Evolutionary conservation across 1,140 invertebrate genomes (phyloP), one percentile per base, ranked within the genome.

Genomic region (Camponotus floridanus): DNA sequence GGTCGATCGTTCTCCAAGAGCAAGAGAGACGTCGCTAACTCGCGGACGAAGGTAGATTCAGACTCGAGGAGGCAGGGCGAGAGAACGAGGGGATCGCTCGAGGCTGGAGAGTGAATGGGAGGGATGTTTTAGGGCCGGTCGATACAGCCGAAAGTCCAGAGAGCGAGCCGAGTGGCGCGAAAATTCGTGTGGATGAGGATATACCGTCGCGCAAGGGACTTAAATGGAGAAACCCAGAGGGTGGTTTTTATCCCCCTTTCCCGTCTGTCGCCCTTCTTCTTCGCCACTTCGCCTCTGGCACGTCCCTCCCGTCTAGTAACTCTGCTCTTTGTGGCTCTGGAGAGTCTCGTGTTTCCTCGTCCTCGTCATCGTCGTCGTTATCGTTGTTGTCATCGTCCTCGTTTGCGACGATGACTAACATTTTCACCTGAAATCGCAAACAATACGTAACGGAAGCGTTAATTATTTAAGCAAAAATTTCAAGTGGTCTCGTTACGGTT

Each of bases 81-180:
- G 74, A 31, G 55, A 68, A 68, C 42, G 57, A 26, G 78, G 59
- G 42, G 31, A 31, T 84, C 57, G 81, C 57, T 64, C 59, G 81
- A 85, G 73, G 62, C 21, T 78, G 74, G 81, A 78, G 71, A 78
- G 81, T 76, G 81, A 85, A 85, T 78, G 81, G 74, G 59, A 74
- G 87, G 88, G 88, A 67, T 64, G 81, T 91, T 90, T 64, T 87
- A 89, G 86, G 86, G 76, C 87, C 88, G 93, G 93, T 94, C 93
- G 92, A 94, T 94, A 94, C 92, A 93, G 93, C 92, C 91, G 88
- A 92, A 94, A 93, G 90, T 92, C 90, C 90, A 92, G 91, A 92
- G 87, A 92, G 87, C 85, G 88, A 76, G 86, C 73, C 84, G 89
- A 90, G 68, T 83, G 76, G 84, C 87, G 89, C 80, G 86, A 91